Conservation (phyloP, 2,113 vertebrate genomes). For the Tenebrosternarchus preto region DNA sequence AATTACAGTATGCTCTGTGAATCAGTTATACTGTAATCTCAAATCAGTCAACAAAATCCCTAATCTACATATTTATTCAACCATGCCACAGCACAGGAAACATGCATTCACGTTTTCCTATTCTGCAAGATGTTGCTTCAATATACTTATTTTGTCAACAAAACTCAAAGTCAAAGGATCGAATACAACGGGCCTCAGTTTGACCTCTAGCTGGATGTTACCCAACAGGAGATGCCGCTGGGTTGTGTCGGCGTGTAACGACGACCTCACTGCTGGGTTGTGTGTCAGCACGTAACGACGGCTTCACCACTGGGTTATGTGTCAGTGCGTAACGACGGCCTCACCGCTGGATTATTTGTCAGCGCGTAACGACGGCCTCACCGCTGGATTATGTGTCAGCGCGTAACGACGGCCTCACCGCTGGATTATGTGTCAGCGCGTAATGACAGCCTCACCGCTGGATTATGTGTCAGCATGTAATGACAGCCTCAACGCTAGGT, state of each 20-base stretch:
- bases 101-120: background rate
- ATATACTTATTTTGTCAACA: background rate
- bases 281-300: background rate
- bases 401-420: constrained; percentile 57
- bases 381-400: constrained; percentile 65
- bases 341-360: constrained; percentile 66
- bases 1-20: too few relatives aligned
- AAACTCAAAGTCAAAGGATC: too few relatives aligned
- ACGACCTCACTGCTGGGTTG: constrained; percentile 66
- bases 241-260: background rate
- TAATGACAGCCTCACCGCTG: constrained; percentile 66
- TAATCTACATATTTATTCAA: background rate
- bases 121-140: background rate
- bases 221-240: background rate
- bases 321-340: background rate
- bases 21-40: too few relatives aligned
- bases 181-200: too few relatives aligned
- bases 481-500: constrained; percentile 1
- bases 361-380: background rate
- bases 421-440: constrained; percentile 51
- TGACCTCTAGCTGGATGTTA: too few relatives aligned
- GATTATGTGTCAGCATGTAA: background rate
- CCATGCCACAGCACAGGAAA: background rate
- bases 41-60: background rate
- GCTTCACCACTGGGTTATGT: constrained; percentile 67